Conservation (phyloP, 2,797 vertebrate genomes). For the Trachops cirrhosus region DNA sequence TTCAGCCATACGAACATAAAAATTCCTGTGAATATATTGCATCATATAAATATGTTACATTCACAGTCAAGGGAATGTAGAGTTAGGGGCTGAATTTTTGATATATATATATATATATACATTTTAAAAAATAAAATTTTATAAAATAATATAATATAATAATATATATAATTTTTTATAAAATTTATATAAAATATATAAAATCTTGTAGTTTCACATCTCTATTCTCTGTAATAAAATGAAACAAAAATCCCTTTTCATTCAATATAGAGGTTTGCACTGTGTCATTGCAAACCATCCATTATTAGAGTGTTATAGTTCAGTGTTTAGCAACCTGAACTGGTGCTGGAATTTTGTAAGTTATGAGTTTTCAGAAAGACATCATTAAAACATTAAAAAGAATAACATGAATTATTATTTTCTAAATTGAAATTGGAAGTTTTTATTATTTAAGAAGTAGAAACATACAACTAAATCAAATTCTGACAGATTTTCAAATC, state of each 20-base stretch:
- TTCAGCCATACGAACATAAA: background rate
- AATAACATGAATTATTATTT: background rate
- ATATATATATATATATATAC: too few species aligned
- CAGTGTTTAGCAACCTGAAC: background rate
- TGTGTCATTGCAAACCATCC: background rate
- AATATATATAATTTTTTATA: too few species aligned
- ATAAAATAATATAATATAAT: too few species aligned
- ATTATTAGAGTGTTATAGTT: background rate
- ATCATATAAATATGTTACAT: background rate
- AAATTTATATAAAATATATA: too few species aligned
- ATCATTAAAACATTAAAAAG: background rate
- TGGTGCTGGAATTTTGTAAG: background rate
- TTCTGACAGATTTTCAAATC: background rate
- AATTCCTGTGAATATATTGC: background rate
- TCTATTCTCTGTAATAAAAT: background rate
- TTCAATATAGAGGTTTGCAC: background rate
- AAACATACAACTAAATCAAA: background rate
- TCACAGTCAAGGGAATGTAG: background rate
- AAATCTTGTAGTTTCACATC: background rate
- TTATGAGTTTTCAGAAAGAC: background rate
- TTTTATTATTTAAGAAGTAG: background rate
- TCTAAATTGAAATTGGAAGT: background rate
- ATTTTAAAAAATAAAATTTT: too few species aligned
- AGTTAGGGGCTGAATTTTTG: background rate
- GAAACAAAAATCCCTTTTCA: background rate